Percentiles rank a stretch among this genome's conserved stretches.
Conservation (phyloP, 2,113 vertebrate genomes). For the Mustela nigripes region DNA sequence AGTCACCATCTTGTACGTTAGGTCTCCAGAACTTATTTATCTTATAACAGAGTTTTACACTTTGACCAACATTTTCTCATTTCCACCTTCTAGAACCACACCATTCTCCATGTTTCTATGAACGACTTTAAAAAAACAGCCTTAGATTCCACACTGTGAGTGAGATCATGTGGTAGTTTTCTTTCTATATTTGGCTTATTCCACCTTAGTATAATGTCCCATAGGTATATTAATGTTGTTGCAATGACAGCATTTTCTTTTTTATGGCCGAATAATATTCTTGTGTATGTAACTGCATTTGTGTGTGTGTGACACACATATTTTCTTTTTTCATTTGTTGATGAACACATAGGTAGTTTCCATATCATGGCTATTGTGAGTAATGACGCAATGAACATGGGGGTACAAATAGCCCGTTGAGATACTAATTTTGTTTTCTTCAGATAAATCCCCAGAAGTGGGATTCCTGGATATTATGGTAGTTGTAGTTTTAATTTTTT, state of each 20-base stretch:
- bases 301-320: neutral
- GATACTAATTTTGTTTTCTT: neutral
- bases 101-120: neutral
- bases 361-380: neutral
- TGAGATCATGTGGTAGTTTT: neutral
- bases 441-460: neutral
- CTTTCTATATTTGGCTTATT: neutral
- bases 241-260: neutral
- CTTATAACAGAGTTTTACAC: neutral
- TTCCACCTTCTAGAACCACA: neutral
- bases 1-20: neutral
- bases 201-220: neutral
- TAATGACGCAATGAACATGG: neutral
- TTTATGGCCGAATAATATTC: neutral
- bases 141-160: neutral
- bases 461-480: neutral
- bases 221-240: neutral
- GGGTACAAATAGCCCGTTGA: neutral
- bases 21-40: neutral
- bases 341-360: neutral
- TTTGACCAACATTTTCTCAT: neutral
- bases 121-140: neutral
- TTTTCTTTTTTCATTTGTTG: neutral
- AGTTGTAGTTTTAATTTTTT: neutral
- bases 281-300: neutral